Evolutionary conservation across 2,113 vertebrate species (phyloP), one percentile per base, ranked within the genome.

Genomic region (Scophthalmus maximus): DNA sequence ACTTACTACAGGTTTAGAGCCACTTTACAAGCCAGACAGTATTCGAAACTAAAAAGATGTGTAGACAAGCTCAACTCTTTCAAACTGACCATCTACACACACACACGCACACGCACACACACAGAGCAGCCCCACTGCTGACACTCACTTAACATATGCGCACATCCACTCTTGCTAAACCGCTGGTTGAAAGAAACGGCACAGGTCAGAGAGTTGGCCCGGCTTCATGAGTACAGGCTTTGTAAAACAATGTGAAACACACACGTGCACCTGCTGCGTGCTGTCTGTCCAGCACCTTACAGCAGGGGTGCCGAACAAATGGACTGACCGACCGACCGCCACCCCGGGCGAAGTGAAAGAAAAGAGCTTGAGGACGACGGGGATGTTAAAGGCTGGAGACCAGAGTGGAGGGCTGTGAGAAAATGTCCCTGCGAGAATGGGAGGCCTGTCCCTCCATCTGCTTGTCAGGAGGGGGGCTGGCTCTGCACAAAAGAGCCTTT

Each of bases 401-500:
- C 17, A 36, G 68, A 77, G 76, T 65, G 76, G 32, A 72, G 73
- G 72, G 62, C 87, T 90, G 91, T 91, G 92, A 92, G 91, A 92
- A 91, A 87, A 76, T 86, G 83, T 72, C 81, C 76, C 73, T 69
- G 76, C 56, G 81, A 88, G 87, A 88, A 82, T 66, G 55, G 69
- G 61, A 73, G 64, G 76, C 46, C 74, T 73, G 90, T 82, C 82
- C 76, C 65, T 87, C 78, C 88, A 87, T 87, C 82, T 83, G 82
- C 68, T 56, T 87, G 80, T 67, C 79, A 74, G 77, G 79, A 81
- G 82, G 84, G 88, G 86, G 84, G 62, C 60, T 1, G 64, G 59
- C 32, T 25, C 8, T 0, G 18, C 66, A 93, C 90, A 93, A 88
- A 86, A 88, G 82, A 70, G 68, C 80, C 87, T 91, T 92, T 92